These are phyloP conservation scores for Coregonus suidteri DNA, from an alignment of 2,797 vertebrate species.

Conservation along the genomic window DNA sequence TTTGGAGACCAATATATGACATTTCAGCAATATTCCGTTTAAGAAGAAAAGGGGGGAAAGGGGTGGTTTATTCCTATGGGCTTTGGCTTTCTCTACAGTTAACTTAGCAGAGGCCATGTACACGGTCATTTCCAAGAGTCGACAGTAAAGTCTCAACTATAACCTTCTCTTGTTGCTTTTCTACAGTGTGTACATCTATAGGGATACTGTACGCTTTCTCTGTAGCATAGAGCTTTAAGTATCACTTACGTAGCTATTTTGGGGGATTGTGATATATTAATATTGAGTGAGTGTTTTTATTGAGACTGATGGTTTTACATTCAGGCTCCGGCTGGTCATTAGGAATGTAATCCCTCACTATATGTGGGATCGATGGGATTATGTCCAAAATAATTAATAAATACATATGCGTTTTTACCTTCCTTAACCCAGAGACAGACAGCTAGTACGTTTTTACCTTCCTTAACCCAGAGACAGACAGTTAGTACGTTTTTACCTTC, in stretches of 20 bases:
- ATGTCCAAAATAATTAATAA: neutral
- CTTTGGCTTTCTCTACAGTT: neutral
- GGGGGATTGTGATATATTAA: neutral
- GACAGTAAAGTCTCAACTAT: too few species aligned
- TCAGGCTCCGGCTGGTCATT: neutral
- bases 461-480: too few species aligned
- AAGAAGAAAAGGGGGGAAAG: neutral
- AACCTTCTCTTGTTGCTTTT: too few species aligned
- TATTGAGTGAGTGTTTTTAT: neutral
- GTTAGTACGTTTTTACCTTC: too few species aligned
- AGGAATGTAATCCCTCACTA: constrained; percentile 2
- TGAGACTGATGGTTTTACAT: constrained; percentile 9
- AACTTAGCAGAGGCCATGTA: neutral
- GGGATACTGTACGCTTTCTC: neutral
- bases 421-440: too few species aligned
- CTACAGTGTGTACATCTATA: too few species aligned
- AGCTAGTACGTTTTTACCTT: too few species aligned
- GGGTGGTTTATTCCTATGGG: neutral
- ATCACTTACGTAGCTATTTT: neutral
- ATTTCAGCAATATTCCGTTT: constrained; percentile 26
- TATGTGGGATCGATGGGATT: neutral
- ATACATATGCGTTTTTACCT: neutral
- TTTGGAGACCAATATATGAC: constrained; percentile 39
- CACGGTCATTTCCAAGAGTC: neutral
- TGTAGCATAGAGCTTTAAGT: neutral